Percentiles rank a stretch among this genome's conserved stretches.
Conservation (phyloP, 2,888 invertebrate genomes). For the Drosophila anomelani region DNA sequence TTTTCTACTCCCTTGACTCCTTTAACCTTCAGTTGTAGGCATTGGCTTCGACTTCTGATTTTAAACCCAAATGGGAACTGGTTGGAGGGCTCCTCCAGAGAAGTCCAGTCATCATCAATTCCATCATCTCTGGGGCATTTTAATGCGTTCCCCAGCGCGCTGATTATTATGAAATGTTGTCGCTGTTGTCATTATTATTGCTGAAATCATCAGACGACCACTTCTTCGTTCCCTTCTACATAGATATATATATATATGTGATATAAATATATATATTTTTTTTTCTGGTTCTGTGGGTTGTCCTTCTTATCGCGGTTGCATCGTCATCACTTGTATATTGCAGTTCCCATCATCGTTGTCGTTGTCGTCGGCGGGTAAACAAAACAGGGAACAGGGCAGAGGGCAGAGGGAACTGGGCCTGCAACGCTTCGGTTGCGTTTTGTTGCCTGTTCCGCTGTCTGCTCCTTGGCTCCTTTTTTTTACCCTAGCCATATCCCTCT, state of each 20-base stretch:
- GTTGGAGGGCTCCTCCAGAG: conserved; percentile 2
- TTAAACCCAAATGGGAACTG: conserved; percentile 5
- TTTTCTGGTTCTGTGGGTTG: conserved; percentile 17
- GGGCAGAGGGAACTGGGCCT: conserved; percentile 20
- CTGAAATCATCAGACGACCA: conserved; percentile 50
- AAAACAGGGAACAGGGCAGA: conserved; percentile 12
- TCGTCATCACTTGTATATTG: conserved; percentile 27
- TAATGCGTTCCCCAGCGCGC: conserved; percentile 45
- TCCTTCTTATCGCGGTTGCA: conserved; percentile 33
- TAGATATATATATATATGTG: not conserved
- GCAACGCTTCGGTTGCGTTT: conserved; percentile 49
- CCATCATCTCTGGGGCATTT: conserved; percentile 28
- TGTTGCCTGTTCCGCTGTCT: conserved; percentile 71
- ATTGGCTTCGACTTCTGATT: not conserved
- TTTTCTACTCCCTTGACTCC: not conserved
- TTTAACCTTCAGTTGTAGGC: conserved; percentile 7
- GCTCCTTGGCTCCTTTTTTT: conserved; percentile 14
- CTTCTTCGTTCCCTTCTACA: conserved; percentile 6
- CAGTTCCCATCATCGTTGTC: conserved; percentile 16
- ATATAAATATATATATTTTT: not conserved
- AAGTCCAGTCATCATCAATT: conserved; percentile 30
- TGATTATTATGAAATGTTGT: conserved; percentile 64
- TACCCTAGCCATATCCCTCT: not conserved
- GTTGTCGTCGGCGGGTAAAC: conserved; percentile 19
- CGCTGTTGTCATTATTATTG: conserved; percentile 52